Conservation (phyloP, 2,888 invertebrate species). For the Rhagonycha lutea region DNA sequence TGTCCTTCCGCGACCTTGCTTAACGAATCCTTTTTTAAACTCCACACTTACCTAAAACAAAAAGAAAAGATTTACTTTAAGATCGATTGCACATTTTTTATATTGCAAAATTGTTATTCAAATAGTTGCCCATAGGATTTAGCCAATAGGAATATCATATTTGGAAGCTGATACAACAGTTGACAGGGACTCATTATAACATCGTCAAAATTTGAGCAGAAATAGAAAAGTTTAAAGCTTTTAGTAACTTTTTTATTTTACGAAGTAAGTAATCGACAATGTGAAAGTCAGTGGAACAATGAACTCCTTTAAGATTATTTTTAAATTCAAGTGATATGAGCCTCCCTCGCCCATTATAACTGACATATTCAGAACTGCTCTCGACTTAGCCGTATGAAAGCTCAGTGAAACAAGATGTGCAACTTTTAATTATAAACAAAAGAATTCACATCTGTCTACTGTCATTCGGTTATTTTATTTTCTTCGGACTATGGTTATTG, state of each 20-base stretch:
- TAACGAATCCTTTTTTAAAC: background rate
- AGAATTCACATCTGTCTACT: constrained; percentile 27
- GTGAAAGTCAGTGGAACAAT: constrained; percentile 48
- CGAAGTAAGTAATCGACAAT: constrained; percentile 14
- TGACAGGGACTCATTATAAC: background rate
- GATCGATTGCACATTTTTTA: background rate
- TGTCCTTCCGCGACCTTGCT: background rate
- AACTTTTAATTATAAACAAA: constrained; percentile 31
- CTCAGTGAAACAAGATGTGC: constrained; percentile 22
- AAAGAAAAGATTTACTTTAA: background rate
- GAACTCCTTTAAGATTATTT: constrained; percentile 33
- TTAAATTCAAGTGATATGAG: constrained; percentile 33
- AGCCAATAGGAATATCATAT: background rate
- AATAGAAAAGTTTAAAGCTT: background rate
- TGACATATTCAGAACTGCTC: constrained; percentile 18
- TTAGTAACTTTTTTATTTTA: background rate
- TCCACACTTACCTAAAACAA: constrained; percentile 13
- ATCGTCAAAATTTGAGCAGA: background rate
- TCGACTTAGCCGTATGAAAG: constrained; percentile 15
- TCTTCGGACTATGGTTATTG: constrained; percentile 17
- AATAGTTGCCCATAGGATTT: background rate
- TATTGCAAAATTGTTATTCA: too few relatives aligned
- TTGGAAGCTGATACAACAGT: too few relatives aligned
- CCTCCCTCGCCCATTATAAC: constrained; percentile 30
- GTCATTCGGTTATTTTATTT: constrained; percentile 19